Base-by-base conservation (phyloP, 2,888 invertebrate species). In the Melanostoma scalare region DNA sequence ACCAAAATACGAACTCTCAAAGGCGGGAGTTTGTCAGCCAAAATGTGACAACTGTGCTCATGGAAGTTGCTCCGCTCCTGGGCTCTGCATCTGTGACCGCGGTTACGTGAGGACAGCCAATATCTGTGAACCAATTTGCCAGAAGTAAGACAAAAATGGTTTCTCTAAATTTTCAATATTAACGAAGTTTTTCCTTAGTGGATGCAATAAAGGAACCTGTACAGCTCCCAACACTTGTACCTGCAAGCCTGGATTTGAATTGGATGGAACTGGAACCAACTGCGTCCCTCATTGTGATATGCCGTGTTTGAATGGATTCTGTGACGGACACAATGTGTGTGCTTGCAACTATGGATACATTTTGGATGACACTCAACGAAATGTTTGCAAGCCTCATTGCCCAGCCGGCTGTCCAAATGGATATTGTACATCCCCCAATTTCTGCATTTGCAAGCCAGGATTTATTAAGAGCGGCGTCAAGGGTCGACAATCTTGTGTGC, bases 371-470 rank as follows among this genome's bases (percentile, higher is more conserved):
- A 52, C 77, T 2, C 89, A 89, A 74, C 86, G 87, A 1, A 88
- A 89, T 55, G 92, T 93, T 68, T 95, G 95, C 86, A 86, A 92
- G 4, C 93, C 94, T 0, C 90, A 93, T 84, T 96, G 96, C 86
- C 92, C 93, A 0, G 93, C 93, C n/a, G 95, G 95, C 0, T 96
- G 96, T 86, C 92, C 92, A 6, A 96, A 96, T 87, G 96, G 96
- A 0, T 92, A 93, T 30, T 96, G 96, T 86, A 93, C 95, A 0
- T 93, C 93, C 0, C 96, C 96, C 0, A 94, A 95, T 89, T 93
- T 94, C 87, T 96, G 96, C 88, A 92, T 95, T 77, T 96, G 96
- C 87, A 94, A 94, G 86, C 92, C 93, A 0, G 96, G 96, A 0
- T 96, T 92, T 88, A 89, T 87, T 31, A 90, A 90, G 86, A 88